Percentiles rank a stretch among this genome's conserved stretches.
Evolutionary conservation across 2,113 vertebrate genomes (phyloP).

Genomic region (Plecotus auritus): DNA sequence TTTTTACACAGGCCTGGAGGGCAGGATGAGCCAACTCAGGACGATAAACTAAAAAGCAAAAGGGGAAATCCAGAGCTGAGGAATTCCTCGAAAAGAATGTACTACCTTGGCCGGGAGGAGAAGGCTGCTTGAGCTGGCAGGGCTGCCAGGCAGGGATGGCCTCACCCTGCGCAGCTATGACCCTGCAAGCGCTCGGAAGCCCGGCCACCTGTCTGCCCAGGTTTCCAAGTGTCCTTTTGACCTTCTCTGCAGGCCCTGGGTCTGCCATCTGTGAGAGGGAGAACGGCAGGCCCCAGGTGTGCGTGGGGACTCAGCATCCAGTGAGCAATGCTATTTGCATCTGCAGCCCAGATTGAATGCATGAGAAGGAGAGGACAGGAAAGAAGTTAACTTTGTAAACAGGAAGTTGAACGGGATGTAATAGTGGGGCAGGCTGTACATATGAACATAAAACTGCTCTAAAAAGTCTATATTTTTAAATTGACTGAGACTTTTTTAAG

Average conservation of each 20-base stretch:
- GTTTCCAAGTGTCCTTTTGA: not conserved
- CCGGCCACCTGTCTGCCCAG: rapidly evolving
- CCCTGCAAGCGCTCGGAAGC: not conserved
- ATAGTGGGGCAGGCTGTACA: not conserved
- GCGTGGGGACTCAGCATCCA: not conserved
- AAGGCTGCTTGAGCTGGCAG: not conserved
- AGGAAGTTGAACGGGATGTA: not conserved
- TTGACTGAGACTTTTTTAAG: not conserved
- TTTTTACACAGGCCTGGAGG: not conserved
- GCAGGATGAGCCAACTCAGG: not conserved
- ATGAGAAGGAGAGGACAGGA: not conserved
- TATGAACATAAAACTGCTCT: not conserved
- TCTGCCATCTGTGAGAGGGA: not conserved
- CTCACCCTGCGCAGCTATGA: not conserved
- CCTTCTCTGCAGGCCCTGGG: not conserved
- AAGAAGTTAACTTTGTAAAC: not conserved
- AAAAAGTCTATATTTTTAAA: not conserved
- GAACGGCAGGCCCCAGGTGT: not conserved
- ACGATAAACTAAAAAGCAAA: conserved; percentile 28
- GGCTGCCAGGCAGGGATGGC: not conserved
- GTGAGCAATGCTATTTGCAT: not conserved
- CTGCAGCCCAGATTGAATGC: not conserved
- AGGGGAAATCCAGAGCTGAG: not conserved
- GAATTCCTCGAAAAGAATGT: conserved; percentile 52
- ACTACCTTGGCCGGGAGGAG: not conserved